Base-by-base conservation (phyloP, 2,113 vertebrate genomes). In the Cyprinodon tularosa region DNA sequence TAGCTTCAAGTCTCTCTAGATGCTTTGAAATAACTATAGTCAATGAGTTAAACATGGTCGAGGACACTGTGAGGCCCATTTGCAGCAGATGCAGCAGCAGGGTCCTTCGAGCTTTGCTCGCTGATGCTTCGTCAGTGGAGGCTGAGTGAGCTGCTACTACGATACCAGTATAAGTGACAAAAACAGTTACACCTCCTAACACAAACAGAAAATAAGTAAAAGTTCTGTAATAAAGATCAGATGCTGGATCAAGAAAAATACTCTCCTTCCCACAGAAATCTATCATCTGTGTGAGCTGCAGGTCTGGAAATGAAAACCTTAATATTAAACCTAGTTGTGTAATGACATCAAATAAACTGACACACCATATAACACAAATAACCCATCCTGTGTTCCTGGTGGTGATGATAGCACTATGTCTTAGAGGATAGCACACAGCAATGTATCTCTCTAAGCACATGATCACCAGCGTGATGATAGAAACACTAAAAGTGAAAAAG, bases 31-130 rank as follows among this genome's bases (percentile, higher is more conserved):
- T 29, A 8, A 48, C 29, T 2, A 15, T 15, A 6, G 50, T 7
- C 8, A 62, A 4, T 37, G n/a, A 14, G 8, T 12, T 36, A 9
- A 42, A 61, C 40, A 62, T 37, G 12, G 86, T 76, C 9, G 80
- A 80, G 64, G 42, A 64, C 22, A 91, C 81, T 20, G 66, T 82
- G 36, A 91, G 81, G 11, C 73, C 69, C 14, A 91, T 80, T 78
- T 92, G 90, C 44, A 89, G 37, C 57, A 91, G 68, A 48, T 91
- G 88, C 29, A 91, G 78, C 38, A 90, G 68, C 7, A 91, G 85
- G 0, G 91, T 91, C 5, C 62, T 75, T 12, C 68, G 80, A 36
- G 89, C 90, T 78, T 91, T 93, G 6, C 2, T 78, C 9, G 74
- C 80, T 1, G 85, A 90, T 8, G 69, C 84, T 78, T 88, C 90